Conservation (phyloP, 2,888 invertebrate genomes). For the Drosophila paranaensis region DNA sequence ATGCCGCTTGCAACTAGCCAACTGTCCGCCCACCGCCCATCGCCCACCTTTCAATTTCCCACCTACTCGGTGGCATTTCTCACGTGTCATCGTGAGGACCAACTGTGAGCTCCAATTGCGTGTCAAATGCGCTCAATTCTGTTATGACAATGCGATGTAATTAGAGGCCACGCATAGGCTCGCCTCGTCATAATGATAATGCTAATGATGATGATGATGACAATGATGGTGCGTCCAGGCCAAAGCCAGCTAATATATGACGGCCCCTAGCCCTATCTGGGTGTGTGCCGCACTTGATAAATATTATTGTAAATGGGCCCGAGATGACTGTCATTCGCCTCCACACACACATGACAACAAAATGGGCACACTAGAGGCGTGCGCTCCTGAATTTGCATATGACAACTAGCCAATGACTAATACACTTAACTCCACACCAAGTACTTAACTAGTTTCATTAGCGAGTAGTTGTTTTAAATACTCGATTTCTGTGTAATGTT, state of each 20-base stretch:
- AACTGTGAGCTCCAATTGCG: conserved; percentile 71
- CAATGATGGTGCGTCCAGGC: conserved; percentile 32
- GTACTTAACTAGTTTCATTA: neutral
- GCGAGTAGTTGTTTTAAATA: neutral
- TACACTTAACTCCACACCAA: neutral
- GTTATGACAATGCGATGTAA: conserved; percentile 79
- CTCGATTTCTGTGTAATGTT: neutral
- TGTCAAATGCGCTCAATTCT: conserved; percentile 80
- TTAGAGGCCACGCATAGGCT: conserved; percentile 80
- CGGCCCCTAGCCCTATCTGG: conserved; percentile 45
- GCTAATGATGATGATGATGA: conserved; percentile 43
- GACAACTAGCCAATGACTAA: conserved; percentile 30
- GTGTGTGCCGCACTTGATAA: conserved; percentile 75
- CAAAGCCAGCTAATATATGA: conserved; percentile 65
- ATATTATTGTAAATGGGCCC: conserved; percentile 72
- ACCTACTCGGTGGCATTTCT: conserved; percentile 62
- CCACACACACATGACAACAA: conserved; percentile 34
- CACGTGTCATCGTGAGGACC: conserved; percentile 70
- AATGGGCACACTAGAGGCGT: conserved; percentile 19
- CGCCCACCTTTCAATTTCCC: conserved; percentile 4
- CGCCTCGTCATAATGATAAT: conserved; percentile 31
- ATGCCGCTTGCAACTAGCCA: conserved; percentile 36
- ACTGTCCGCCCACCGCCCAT: conserved; percentile 4
- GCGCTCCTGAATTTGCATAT: conserved; percentile 46
- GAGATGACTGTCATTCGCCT: conserved; percentile 43